These are phyloP conservation scores for Sphyrna mokarran DNA, from an alignment of 2,113 vertebrate species.

Conservation along the genomic window DNA sequence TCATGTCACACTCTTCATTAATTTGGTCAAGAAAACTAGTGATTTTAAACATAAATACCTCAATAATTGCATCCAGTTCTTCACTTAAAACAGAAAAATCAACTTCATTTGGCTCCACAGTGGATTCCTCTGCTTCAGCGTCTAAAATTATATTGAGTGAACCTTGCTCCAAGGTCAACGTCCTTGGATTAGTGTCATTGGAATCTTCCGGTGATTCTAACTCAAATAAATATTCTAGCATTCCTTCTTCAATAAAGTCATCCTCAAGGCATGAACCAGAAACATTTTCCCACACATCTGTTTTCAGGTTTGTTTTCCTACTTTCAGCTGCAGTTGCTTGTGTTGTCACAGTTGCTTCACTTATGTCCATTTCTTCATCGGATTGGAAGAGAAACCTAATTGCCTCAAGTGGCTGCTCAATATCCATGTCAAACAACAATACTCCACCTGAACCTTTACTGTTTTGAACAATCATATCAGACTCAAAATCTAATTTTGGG, in stretches of 20 bases:
- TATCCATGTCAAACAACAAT: neutral
- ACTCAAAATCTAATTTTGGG: no score
- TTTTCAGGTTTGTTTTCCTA: neutral
- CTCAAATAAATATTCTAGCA: neutral
- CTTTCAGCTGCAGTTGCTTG: conserved; percentile 18
- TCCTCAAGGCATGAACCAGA: neutral
- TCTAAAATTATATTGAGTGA: rapidly evolving
- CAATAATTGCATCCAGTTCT: conserved; percentile 56
- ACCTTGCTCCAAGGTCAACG: neutral
- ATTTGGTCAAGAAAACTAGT: neutral
- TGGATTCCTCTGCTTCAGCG: neutral
- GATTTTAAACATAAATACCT: conserved; percentile 56
- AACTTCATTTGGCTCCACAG: neutral
- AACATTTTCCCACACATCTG: neutral
- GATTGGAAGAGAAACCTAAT: conserved; percentile 26
- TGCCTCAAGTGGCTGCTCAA: neutral
- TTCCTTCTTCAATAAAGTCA: neutral
- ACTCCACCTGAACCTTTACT: no score
- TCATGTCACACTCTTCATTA: neutral
- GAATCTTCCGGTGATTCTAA: neutral
- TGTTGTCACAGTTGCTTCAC: neutral
- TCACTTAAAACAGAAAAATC: conserved; percentile 38
- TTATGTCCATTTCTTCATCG: neutral
- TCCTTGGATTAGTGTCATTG: neutral
- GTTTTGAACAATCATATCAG: neutral